phyloP scores from a whole-genome alignment of 2,113 vertebrate species.

The Tapirus terrestris region DNA sequence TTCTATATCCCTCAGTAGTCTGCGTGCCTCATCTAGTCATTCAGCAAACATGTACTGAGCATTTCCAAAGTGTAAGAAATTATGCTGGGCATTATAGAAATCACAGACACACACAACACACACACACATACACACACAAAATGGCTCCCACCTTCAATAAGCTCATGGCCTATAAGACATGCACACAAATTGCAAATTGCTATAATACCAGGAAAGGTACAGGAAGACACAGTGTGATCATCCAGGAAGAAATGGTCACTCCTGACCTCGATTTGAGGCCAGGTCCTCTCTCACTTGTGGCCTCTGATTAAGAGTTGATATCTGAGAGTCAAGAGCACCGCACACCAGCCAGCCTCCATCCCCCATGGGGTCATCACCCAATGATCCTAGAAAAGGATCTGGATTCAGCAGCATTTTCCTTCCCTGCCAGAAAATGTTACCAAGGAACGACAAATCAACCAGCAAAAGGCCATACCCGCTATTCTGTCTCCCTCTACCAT shows the following conservation, averaged over 20 bases:
- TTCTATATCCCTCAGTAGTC: neutral
- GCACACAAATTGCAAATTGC: neutral
- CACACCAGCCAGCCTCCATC: neutral
- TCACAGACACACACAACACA: neutral
- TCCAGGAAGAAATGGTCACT: neutral
- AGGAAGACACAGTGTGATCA: neutral
- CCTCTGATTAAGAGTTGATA: neutral
- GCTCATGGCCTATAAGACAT: fast-evolving
- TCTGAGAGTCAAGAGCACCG: neutral
- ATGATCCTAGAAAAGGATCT: neutral
- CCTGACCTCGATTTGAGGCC: neutral
- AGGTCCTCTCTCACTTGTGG: neutral
- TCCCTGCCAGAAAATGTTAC: neutral
- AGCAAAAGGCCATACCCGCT: neutral
- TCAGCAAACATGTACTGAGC: neutral
- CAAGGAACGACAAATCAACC: neutral
- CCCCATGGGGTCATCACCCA: neutral
- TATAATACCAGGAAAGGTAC: neutral
- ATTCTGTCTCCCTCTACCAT: neutral
- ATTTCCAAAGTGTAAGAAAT: neutral
- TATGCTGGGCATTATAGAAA: neutral
- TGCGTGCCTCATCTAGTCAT: neutral
- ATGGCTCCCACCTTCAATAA: neutral
- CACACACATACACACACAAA: no score
- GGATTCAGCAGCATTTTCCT: neutral